Percentiles rank a stretch among this genome's conserved stretches.
Evolutionary conservation across 2,113 vertebrate species (phyloP).

Genomic region (Cacatua alba): DNA sequence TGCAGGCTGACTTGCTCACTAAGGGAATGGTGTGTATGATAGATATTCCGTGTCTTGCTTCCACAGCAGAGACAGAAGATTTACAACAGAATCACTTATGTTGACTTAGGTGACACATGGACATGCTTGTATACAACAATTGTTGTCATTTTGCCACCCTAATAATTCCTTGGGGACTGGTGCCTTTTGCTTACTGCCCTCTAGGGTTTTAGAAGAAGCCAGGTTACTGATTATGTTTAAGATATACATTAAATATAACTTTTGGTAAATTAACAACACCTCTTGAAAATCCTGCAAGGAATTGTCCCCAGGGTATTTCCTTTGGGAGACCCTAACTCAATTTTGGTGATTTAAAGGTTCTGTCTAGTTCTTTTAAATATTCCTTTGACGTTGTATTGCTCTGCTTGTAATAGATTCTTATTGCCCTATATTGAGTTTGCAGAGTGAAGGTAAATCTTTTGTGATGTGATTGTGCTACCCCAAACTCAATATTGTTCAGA

Average conservation of each 20-base stretch:
- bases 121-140: not conserved
- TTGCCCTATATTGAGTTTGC: constrained; percentile 95
- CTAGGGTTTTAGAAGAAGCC: constrained; percentile 17
- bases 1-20: not conserved
- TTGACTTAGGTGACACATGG: not conserved
- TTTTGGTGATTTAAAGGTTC: constrained; percentile 85
- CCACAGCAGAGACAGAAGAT: not conserved
- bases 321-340: constrained; percentile 79
- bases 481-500: constrained; percentile 90
- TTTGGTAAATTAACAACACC: constrained; percentile 76
- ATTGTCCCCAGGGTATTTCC: constrained; percentile 78
- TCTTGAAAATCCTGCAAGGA: constrained; percentile 78
- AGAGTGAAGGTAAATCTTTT: constrained; percentile 91
- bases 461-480: constrained; percentile 90
- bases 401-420: constrained; percentile 93
- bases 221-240: constrained; percentile 54
- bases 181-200: constrained; percentile 55
- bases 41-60: not conserved
- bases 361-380: constrained; percentile 88
- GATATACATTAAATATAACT: constrained; percentile 71
- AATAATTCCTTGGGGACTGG: not conserved
- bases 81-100: not conserved
- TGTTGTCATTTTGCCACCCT: not conserved
- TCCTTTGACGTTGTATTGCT: constrained; percentile 79
- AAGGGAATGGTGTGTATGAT: fast-evolving